These are phyloP conservation scores for Danio tinwini DNA, from an alignment of 2,797 vertebrate genomes.

Conservation along the genomic window DNA sequence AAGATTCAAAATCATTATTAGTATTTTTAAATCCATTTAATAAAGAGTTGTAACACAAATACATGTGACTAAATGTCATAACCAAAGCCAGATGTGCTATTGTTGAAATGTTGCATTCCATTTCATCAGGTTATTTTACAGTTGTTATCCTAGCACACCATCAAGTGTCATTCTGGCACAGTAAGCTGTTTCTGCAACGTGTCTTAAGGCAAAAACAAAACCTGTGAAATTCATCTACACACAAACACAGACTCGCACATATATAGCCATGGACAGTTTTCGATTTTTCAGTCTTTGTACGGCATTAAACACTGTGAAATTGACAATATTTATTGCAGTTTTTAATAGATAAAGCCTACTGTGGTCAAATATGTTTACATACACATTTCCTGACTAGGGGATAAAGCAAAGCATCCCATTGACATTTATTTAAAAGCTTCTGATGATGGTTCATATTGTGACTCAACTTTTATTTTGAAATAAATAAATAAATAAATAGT, in stretches of 20 bases:
- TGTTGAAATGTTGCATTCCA: not conserved
- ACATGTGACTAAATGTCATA: not conserved
- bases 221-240: conserved; percentile 56
- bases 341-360: too few species aligned
- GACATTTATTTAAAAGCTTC: not conserved
- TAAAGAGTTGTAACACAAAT: conserved; percentile 33
- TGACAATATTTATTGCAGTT: not conserved
- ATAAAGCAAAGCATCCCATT: too few species aligned
- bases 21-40: too few species aligned
- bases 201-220: conserved; percentile 21
- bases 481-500: too few species aligned
- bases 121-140: not conserved
- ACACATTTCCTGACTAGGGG: too few species aligned
- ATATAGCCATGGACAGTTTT: not conserved
- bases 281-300: not conserved
- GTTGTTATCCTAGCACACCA: not conserved
- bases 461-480: not conserved
- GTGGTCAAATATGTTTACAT: too few species aligned
- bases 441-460: not conserved
- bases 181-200: not conserved
- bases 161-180: conserved; percentile 13
- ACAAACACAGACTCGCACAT: conserved; percentile 57
- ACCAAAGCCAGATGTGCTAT: conserved; percentile 17
- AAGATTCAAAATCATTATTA: too few species aligned
- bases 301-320: not conserved